Evolutionary conservation across 2,888 invertebrate genomes (phyloP), one percentile per base, ranked within the genome.

Genomic region (Philereme transversata): DNA sequence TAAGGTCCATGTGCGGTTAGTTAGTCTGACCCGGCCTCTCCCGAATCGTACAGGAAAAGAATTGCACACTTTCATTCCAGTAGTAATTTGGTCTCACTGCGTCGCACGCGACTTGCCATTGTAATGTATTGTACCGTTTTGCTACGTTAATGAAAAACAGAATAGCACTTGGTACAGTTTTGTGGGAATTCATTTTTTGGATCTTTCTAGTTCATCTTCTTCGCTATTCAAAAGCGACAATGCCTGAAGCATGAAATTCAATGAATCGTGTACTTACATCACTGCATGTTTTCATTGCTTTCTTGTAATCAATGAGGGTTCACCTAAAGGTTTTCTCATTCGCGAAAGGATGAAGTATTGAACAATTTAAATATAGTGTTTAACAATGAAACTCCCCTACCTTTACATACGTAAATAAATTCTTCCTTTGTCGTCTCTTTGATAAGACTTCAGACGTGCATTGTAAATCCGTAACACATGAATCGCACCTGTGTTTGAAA

Each of bases 31-130:
- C 62, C 60, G 53, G 65, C 70, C 49, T 57, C 53, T 72, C 73
- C 65, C 68, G 72, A 72, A 73, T 76, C 72, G 72, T 74, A 76
- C 75, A 78, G 75, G 75, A 77, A 77, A 78, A 78, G 72, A 76
- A 76, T 79, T 78, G 78, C 75, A 72, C 70, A 78, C 77, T 77
- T 77, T 75, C 72, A 67, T 76, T 73, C 67, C 68, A 68, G 64
- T 70, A 65, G 69, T 69, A 73, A 71, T 73, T 66, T 71, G 72
- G 70, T 62, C 69, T 67, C 68, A 65, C 62, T 64, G 62, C 67
- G 65, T 57, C 68, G 65, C 65, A 70, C 64, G 74, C 73, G 74
- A 69, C 71, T 71, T 67, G 68, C 68, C 63, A 68, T 65, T 66
- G 68, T 69, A 71, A 72, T 70, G 63, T 66, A 62, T 68, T 61